A percentile compares a stretch with the other conserved stretches of the same genome.
These are phyloP conservation scores for Eupsilia transversa DNA, from an alignment of 2,888 invertebrate species.

Conservation along the genomic window DNA sequence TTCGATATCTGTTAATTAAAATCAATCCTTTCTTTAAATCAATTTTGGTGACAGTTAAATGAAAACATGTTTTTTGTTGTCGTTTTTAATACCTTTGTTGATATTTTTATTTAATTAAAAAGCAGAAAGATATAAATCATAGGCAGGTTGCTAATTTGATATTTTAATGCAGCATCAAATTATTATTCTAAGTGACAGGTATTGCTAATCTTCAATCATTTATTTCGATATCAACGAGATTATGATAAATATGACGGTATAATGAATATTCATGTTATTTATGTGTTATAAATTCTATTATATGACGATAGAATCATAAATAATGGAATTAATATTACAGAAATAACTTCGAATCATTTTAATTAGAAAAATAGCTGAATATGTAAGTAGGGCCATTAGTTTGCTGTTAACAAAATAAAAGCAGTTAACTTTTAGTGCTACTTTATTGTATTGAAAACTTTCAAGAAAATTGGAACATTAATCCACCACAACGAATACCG, in stretches of 20 bases:
- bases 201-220: background rate
- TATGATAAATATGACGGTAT: background rate
- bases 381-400: background rate
- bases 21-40: constrained; percentile 83
- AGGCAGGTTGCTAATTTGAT: background rate
- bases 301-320: background rate
- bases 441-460: constrained; percentile 22
- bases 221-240: background rate
- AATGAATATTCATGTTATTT: background rate
- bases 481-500: constrained; percentile 40
- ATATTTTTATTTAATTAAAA: constrained; percentile 25
- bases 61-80: constrained; percentile 54
- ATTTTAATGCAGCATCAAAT: background rate
- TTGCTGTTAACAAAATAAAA: constrained; percentile 22
- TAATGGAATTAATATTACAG: background rate
- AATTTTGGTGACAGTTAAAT: constrained; percentile 68
- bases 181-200: background rate
- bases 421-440: constrained; percentile 19
- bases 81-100: constrained; percentile 24
- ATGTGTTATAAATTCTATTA: background rate
- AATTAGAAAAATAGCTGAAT: background rate
- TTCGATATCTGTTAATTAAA: constrained; percentile 88
- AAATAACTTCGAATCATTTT: background rate
- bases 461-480: constrained; percentile 33
- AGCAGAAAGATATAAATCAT: background rate